Conservation (phyloP, 2,888 invertebrate genomes). For the Leucophora obtusa region DNA sequence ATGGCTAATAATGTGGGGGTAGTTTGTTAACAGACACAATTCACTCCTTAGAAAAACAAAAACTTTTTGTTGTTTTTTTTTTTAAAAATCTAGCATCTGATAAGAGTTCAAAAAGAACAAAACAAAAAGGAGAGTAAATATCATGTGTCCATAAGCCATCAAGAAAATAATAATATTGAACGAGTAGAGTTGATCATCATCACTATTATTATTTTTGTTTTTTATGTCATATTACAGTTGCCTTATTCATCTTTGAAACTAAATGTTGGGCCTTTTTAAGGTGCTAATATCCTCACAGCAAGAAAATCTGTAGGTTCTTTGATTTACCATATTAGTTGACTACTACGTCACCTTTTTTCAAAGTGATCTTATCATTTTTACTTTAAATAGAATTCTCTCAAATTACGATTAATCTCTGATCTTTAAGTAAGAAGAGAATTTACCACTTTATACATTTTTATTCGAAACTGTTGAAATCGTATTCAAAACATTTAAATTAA, state of each 20-base stretch:
- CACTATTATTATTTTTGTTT: not conserved
- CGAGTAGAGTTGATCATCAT: not conserved
- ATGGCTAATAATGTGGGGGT: constrained; percentile 44
- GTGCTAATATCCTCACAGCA: constrained; percentile 52
- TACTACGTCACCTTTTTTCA: constrained; percentile 8
- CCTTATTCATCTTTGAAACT: constrained; percentile 21
- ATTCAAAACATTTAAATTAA: no score
- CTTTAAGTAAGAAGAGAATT: not conserved
- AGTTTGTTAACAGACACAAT: constrained; percentile 45
- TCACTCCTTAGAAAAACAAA: constrained; percentile 24
- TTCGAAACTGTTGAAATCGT: no score
- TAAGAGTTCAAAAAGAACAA: constrained; percentile 21
- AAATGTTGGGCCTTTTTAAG: constrained; percentile 15
- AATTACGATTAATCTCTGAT: constrained; percentile 48
- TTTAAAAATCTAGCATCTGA: constrained; percentile 46
- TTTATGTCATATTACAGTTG: constrained; percentile 51
- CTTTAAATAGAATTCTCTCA: constrained; percentile 29
- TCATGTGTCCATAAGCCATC: constrained; percentile 36
- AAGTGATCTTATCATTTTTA: constrained; percentile 22
- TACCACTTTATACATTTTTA: not conserved
- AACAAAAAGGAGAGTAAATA: constrained; percentile 17
- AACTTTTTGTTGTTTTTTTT: constrained; percentile 39
- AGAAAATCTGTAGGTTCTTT: not conserved
- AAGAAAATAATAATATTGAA: constrained; percentile 10
- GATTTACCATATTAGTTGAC: constrained; percentile 20